phyloP scores from a whole-genome alignment of 2,888 invertebrate species.

The Calameuta filiformis region DNA sequence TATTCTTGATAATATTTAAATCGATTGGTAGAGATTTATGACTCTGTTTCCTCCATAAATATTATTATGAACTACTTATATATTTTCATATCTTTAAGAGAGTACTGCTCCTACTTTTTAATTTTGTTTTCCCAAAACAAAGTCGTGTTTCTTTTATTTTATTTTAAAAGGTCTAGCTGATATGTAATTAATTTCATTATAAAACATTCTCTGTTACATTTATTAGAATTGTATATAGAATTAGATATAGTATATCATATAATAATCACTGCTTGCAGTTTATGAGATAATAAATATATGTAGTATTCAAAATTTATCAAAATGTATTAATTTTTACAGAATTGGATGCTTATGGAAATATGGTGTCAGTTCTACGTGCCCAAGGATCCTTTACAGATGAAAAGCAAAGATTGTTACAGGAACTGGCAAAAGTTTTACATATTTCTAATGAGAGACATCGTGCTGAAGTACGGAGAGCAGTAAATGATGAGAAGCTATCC shows the following conservation, averaged over 20 bases:
- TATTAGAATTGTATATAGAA: not conserved
- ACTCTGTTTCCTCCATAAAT: not conserved
- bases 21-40: constrained; percentile 17
- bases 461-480: constrained; percentile 90
- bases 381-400: constrained; percentile 88
- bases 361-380: constrained; percentile 91
- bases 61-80: constrained; percentile 18
- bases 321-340: constrained; percentile 70
- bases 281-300: not conserved
- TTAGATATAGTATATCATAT: not conserved
- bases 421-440: constrained; percentile 83
- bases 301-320: not conserved
- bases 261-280: not conserved
- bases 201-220: not conserved
- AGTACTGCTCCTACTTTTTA: too few relatives aligned
- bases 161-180: not conserved
- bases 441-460: constrained; percentile 92
- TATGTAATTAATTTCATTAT: not conserved
- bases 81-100: constrained; percentile 13
- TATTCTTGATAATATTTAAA: constrained; percentile 11
- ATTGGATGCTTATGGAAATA: constrained; percentile 90
- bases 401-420: constrained; percentile 85
- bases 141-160: not conserved
- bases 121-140: not conserved
- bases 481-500: constrained; percentile 89